Evolutionary conservation across 2,888 invertebrate genomes (phyloP).

Genomic region (Allygus modestus): DNA sequence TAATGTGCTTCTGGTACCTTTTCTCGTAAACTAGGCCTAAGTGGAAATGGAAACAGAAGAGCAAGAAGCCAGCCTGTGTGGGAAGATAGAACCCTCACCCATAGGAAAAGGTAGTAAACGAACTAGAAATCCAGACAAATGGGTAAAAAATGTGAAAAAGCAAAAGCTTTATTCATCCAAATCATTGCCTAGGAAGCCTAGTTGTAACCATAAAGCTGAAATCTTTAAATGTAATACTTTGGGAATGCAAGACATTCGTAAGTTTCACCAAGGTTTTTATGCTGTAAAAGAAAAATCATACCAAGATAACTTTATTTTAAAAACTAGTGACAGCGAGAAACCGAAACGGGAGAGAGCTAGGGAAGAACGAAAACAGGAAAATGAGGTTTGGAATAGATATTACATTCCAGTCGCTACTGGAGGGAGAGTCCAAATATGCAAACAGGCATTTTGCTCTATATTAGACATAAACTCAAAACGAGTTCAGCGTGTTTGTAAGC

Average conservation of each 20-base stretch:
- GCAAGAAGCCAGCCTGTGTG: too few species aligned
- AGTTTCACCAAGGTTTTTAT: constrained; percentile 48
- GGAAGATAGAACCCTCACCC: too few species aligned
- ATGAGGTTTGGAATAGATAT: constrained; percentile 36
- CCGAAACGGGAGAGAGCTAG: constrained; percentile 1
- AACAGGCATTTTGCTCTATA: too few species aligned
- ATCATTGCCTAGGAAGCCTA: constrained; percentile 4
- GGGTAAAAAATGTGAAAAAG: too few species aligned
- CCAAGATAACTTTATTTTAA: constrained; percentile 44
- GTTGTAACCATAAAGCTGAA: constrained; percentile 20
- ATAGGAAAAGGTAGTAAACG: too few species aligned
- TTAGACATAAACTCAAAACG: too few species aligned
- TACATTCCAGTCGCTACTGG: constrained; percentile 24
- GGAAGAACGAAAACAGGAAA: not conserved
- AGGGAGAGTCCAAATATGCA: constrained; percentile 1
- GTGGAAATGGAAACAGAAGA: too few species aligned
- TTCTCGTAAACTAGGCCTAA: too few species aligned
- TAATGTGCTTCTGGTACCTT: too few species aligned
- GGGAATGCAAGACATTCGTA: constrained; percentile 46
- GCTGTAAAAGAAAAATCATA: constrained; percentile 5
- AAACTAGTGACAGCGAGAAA: not conserved
- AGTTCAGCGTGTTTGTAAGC: too few species aligned
- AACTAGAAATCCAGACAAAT: too few species aligned
- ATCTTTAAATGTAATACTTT: constrained; percentile 25
- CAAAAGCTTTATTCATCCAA: not conserved